A percentile compares a stretch with the other conserved stretches of the same genome.
Evolutionary conservation across 30 jellyfish, hydroid and myxozoan species (phyloP).

Genomic region (Hydractinia symbiolongicarpus): DNA sequence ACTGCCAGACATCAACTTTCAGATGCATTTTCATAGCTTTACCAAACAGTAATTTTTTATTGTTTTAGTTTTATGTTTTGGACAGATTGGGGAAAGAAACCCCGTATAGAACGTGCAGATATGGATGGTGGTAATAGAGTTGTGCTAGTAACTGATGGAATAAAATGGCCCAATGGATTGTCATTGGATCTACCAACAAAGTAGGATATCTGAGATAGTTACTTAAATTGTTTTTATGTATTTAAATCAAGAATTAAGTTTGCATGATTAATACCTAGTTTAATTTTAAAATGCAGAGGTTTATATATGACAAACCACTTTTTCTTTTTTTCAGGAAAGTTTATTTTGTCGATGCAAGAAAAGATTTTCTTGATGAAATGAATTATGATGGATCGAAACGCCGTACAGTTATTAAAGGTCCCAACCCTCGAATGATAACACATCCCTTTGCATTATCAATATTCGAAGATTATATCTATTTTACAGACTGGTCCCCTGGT

Average conservation of each 20-base stretch:
- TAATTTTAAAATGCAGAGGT: too few relatives aligned
- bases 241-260: too few relatives aligned
- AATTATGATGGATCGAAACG: slow-evolving; percentile 66
- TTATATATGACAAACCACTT: neutral
- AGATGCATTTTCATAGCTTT: neutral
- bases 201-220: neutral
- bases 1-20: too few relatives aligned
- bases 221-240: too few relatives aligned
- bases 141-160: slow-evolving; percentile 39
- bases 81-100: slow-evolving; percentile 96
- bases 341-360: slow-evolving; percentile 73
- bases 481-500: slow-evolving; percentile 96
- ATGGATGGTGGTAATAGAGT: slow-evolving; percentile 87
- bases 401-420: slow-evolving; percentile 53
- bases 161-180: slow-evolving; percentile 94
- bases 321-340: slow-evolving; percentile 43
- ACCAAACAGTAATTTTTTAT: neutral
- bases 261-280: too few relatives aligned
- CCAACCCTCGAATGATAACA: slow-evolving; percentile 27
- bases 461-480: slow-evolving; percentile 78
- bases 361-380: slow-evolving; percentile 51
- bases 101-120: slow-evolving; percentile 84
- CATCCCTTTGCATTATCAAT: slow-evolving; percentile 86
- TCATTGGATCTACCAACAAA: slow-evolving; percentile 69
- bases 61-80: slow-evolving; percentile 71